phyloP scores from a whole-genome alignment of 64 coral and sea anemone genomes.

The Orbicella faveolata region DNA sequence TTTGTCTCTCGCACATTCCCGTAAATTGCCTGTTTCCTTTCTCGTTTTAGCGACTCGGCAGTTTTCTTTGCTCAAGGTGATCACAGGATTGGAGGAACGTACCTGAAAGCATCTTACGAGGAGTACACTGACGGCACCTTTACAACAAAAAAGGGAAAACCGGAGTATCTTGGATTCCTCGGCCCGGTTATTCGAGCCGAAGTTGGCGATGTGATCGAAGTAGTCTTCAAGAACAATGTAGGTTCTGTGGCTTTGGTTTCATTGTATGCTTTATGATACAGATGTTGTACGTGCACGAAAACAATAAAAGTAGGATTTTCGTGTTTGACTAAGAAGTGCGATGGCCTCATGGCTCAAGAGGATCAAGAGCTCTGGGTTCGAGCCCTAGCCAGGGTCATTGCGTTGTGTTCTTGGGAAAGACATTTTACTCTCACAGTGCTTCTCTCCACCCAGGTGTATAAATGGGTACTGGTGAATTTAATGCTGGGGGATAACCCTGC shows the following conservation, averaged over 20 bases:
- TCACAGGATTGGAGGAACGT: constrained; percentile 76
- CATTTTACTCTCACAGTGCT: no score
- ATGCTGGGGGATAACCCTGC: not conserved
- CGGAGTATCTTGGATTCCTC: constrained; percentile 74
- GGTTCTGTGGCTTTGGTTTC: not conserved
- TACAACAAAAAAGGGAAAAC: constrained; percentile 43
- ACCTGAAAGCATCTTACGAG: constrained; percentile 79
- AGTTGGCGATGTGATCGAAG: constrained; percentile 77
- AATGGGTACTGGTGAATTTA: not conserved
- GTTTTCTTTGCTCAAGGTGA: constrained; percentile 73
- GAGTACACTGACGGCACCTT: constrained; percentile 70
- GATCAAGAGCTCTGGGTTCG: no score
- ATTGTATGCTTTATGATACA: no score
- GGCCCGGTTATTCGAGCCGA: constrained; percentile 88
- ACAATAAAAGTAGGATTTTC: no score
- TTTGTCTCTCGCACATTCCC: not conserved
- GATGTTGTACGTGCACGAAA: no score
- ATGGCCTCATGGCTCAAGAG: no score
- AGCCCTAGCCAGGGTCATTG: no score
- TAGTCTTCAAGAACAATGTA: constrained; percentile 89
- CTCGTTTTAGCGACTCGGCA: constrained; percentile 61
- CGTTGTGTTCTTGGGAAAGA: no score
- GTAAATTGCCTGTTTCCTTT: not conserved
- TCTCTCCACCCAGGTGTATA: no score
- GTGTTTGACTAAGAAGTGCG: no score